Base-by-base conservation (phyloP, 2,797 vertebrate genomes). In the Champsocephalus esox region DNA sequence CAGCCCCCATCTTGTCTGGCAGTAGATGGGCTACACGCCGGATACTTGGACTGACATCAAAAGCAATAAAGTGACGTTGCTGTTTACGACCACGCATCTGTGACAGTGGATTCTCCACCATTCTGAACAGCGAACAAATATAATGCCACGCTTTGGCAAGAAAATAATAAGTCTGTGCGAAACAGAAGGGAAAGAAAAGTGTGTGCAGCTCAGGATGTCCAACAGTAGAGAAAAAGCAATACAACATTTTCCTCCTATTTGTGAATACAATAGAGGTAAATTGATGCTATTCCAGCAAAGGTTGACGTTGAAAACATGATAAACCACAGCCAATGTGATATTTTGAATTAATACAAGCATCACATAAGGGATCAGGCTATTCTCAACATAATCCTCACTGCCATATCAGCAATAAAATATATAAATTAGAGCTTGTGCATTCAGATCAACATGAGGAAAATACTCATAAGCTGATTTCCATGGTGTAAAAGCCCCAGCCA, bases 41-140 rank as follows among this genome's bases (percentile, higher is more conserved):
- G 52, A 44, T 55, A 58, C 70, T 21, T 48, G 4, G 38, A 19
- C 66, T 38, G 51, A 81, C 50, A 73, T 69, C 64, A 34, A 70
- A 87, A 71, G 70, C 77, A 81, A 80, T 77, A 76, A 85, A 83
- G 60, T n/a, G 68, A n/a, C 68, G 68, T 68, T 77, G 34, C 69
- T 72, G 66, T 73, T 79, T 75, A 66, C 13, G 3, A 43, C 54
- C 49, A 21, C 12, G 10, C 56, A 43, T 73, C 83, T 81, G 62
- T 75, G 70, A 80, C 71, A 46, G 70, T 41, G 56, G 65, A 73
- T 77, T 72, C 73, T 67, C 74, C 56, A 58, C 59, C 17, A 66
- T 51, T 61, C 38, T 69, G 66, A 52, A 11, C 68, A 44, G 32
- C 55, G 54, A 84, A 73, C 70, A 80, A 73, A 83, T 71, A 70